These are phyloP conservation scores for Tachina grossa DNA, from an alignment of 2,888 invertebrate genomes.

Conservation along the genomic window DNA sequence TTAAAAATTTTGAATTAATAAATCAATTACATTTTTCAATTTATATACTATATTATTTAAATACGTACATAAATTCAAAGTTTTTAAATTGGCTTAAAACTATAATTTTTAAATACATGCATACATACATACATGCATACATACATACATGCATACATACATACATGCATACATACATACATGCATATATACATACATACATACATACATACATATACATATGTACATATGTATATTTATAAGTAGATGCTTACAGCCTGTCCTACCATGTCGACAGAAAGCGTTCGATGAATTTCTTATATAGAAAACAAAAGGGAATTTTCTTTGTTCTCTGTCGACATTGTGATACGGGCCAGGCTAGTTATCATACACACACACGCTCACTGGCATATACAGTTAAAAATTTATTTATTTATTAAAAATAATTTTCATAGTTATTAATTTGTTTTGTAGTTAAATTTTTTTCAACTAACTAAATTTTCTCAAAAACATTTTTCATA, in stretches of 20 bases:
- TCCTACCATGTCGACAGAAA: no score
- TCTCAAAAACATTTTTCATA: constrained; percentile 81
- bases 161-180: no score
- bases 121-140: constrained; percentile 2
- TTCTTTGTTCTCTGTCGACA: no score
- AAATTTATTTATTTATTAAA: constrained; percentile 47
- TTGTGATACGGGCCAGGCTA: no score
- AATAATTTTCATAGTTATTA: constrained; percentile 28
- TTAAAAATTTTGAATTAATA: background rate
- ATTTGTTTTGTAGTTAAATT: constrained; percentile 72
- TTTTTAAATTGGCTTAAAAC: constrained; percentile 22
- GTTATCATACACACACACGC: constrained; percentile 10
- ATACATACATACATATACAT: background rate
- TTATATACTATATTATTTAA: background rate
- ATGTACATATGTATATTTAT: constrained; percentile 6
- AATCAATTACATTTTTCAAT: constrained; percentile 5
- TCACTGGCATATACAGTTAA: constrained; percentile 18
- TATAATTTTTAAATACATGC: background rate
- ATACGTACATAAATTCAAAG: background rate
- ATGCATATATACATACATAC: no score
- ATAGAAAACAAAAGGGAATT: no score
- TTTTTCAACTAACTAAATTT: constrained; percentile 75
- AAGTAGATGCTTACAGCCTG: constrained; percentile 2
- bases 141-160: background rate
- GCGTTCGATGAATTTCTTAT: no score